These are phyloP conservation scores for Aleiodes sp. DNA, from an alignment of 1,140 invertebrate species.

Conservation along the genomic window DNA sequence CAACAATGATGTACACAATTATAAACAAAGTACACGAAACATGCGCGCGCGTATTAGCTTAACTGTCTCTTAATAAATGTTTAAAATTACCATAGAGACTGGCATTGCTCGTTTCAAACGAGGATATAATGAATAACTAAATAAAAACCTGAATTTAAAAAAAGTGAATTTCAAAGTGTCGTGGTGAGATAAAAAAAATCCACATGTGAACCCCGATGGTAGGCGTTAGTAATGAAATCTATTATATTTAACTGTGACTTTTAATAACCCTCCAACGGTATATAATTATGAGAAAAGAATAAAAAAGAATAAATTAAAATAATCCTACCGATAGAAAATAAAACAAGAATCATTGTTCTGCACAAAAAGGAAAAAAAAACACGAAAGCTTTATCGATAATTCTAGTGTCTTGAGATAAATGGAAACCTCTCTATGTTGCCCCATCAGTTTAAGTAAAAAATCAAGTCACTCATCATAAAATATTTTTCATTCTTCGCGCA, in stretches of 20 bases:
- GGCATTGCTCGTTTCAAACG: too few relatives aligned
- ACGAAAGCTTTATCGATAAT: slow-evolving; percentile 58
- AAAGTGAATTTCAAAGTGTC: background rate
- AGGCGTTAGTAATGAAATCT: slow-evolving; percentile 53
- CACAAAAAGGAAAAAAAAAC: slow-evolving; percentile 50
- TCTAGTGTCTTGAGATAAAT: slow-evolving; percentile 50
- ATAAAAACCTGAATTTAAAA: background rate
- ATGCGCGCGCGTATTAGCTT: slow-evolving; percentile 43
- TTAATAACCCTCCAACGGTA: slow-evolving; percentile 49
- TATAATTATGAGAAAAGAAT: slow-evolving; percentile 41
- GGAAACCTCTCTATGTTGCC: slow-evolving; percentile 30
- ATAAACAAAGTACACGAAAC: slow-evolving; percentile 5
- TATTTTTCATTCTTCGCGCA: slow-evolving; percentile 15
- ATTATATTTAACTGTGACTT: slow-evolving; percentile 62
- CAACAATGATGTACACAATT: slow-evolving; percentile 1
- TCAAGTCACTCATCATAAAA: slow-evolving; percentile 8
- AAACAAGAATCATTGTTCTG: slow-evolving; percentile 52
- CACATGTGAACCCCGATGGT: slow-evolving; percentile 46
- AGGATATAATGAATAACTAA: background rate
- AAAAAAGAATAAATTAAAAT: slow-evolving; percentile 33
- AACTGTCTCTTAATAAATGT: slow-evolving; percentile 59
- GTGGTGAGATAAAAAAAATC: background rate
- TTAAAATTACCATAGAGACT: too few relatives aligned
- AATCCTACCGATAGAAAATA: slow-evolving; percentile 44
- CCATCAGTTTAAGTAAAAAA: background rate